phyloP scores from a whole-genome alignment of 2,888 invertebrate species.

The Acanthococcus lagerstroemiae region DNA sequence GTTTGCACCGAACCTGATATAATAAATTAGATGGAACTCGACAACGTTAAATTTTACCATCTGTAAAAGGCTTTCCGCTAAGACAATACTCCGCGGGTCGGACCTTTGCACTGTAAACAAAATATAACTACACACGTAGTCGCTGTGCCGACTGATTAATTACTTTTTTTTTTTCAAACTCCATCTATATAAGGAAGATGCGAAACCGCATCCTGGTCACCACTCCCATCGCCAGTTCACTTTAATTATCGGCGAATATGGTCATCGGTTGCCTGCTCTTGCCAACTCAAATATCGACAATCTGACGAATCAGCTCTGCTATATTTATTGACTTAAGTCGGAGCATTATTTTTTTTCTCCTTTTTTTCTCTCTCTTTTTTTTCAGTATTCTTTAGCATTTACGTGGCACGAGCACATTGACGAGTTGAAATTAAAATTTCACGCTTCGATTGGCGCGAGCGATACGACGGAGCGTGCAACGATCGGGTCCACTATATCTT shows the following conservation, averaged over 20 bases:
- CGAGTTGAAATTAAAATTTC: not conserved
- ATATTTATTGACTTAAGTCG: too few species aligned
- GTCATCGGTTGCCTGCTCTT: too few species aligned
- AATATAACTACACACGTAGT: not conserved
- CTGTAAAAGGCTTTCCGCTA: conserved; percentile 17
- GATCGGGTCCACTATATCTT: not conserved
- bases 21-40: conserved; percentile 22
- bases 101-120: not conserved
- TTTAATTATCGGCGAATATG: too few species aligned
- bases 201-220: too few species aligned
- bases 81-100: conserved; percentile 21
- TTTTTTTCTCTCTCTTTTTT: too few species aligned
- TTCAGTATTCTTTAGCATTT: too few species aligned
- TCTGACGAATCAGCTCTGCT: too few species aligned
- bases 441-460: not conserved
- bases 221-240: too few species aligned
- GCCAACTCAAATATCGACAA: too few species aligned
- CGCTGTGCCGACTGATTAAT: not conserved
- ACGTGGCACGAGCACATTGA: not conserved
- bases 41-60: conserved; percentile 26
- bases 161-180: not conserved
- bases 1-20: not conserved
- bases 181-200: too few species aligned
- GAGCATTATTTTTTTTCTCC: too few species aligned
- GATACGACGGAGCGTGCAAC: not conserved